Evolutionary conservation across 2,113 vertebrate species (phyloP).

Genomic region (Meles meles): DNA sequence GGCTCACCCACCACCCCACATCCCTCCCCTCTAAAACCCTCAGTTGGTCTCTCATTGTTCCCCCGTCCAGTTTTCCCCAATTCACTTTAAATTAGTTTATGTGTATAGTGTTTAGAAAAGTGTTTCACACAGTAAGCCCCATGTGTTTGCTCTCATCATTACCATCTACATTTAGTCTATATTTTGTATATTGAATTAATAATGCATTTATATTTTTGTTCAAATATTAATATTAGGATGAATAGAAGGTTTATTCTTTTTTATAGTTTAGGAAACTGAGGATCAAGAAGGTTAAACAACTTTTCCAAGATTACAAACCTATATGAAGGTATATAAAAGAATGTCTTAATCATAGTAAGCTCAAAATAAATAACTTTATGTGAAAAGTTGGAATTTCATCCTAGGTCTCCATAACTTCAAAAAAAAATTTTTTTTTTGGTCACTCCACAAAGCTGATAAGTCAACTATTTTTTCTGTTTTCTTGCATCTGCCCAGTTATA

Average conservation of each 20-base stretch:
- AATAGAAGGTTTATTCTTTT: background rate
- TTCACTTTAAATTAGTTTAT: background rate
- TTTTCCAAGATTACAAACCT: background rate
- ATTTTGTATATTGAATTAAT: background rate
- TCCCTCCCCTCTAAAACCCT: no score
- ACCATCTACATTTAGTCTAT: constrained; percentile 28
- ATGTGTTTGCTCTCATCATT: background rate
- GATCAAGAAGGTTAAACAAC: background rate
- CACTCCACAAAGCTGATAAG: background rate
- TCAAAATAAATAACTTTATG: background rate
- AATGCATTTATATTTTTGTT: background rate
- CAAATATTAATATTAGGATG: background rate
- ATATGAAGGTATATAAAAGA: background rate
- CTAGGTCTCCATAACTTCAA: background rate
- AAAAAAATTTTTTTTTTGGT: background rate
- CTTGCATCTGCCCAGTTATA: background rate
- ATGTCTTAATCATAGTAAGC: background rate
- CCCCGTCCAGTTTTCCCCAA: no score
- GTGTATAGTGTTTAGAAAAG: background rate
- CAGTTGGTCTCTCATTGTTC: no score
- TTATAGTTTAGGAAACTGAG: background rate
- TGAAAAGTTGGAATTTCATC: background rate
- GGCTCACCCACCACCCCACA: no score
- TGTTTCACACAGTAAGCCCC: background rate
- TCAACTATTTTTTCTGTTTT: background rate